Evolutionary conservation across 2,113 vertebrate species (phyloP).

Genomic region (Miniopterus natalensis): DNA sequence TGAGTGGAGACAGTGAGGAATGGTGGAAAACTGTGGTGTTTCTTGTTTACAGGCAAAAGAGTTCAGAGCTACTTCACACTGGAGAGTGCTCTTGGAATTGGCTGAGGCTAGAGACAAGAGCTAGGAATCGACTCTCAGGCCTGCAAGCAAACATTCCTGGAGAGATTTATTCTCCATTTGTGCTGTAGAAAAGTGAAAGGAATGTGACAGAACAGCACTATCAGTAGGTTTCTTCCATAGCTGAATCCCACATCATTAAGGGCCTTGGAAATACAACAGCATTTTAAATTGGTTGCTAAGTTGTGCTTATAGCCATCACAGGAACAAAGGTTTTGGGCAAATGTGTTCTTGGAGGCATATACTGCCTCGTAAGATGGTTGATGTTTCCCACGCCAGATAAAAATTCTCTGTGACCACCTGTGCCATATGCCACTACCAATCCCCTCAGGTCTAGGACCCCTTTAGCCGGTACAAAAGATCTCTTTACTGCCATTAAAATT

Average conservation of each 20-base stretch:
- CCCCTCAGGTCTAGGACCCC: slow-evolving; percentile 61
- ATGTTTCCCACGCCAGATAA: slow-evolving; percentile 45
- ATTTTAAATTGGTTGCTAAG: slow-evolving; percentile 62
- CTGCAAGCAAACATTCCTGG: slow-evolving; percentile 54
- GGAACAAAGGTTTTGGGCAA: slow-evolving; percentile 73
- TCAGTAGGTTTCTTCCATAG: slow-evolving; percentile 37
- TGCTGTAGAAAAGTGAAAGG: neutral
- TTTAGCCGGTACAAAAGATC: slow-evolving; percentile 79
- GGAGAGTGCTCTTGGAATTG: slow-evolving; percentile 52
- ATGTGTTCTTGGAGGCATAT: slow-evolving; percentile 59
- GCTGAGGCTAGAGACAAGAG: neutral
- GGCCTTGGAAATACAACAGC: slow-evolving; percentile 26
- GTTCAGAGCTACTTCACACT: slow-evolving; percentile 39
- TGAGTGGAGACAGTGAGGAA: neutral
- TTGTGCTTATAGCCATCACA: neutral
- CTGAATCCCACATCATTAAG: slow-evolving; percentile 70
- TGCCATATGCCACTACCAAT: slow-evolving; percentile 63
- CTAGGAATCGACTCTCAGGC: slow-evolving; percentile 39
- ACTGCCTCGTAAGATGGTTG: slow-evolving; percentile 54
- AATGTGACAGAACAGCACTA: neutral
- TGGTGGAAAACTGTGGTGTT: neutral
- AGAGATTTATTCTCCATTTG: slow-evolving; percentile 51
- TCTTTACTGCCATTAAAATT: slow-evolving; percentile 74
- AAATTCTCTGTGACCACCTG: slow-evolving; percentile 65
- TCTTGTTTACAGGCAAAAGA: slow-evolving; percentile 5